Base-by-base conservation (phyloP, 2,888 invertebrate genomes). In the Serripes groenlandicus region DNA sequence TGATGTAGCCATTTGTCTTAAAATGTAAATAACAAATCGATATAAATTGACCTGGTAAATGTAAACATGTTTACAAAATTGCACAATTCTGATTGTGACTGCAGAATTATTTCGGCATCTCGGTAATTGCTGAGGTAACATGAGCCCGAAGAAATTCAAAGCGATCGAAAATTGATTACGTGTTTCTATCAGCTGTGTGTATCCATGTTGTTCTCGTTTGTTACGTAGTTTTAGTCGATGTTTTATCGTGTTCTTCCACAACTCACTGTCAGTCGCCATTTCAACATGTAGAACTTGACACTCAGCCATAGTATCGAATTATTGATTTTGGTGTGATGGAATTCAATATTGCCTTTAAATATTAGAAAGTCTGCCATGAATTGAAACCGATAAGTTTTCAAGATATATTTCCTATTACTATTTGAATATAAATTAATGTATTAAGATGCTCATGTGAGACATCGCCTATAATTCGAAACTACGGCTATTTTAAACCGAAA, bases 101-200 rank as follows among this genome's bases (percentile, higher is more conserved):
- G n/a, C n/a, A n/a, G n/a, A n/a, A n/a, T n/a, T n/a, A n/a, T n/a
- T n/a, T n/a, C n/a, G n/a, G n/a, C n/a, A n/a, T n/a, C n/a, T n/a
- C n/a, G n/a, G n/a, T n/a, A n/a, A n/a, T n/a, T n/a, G n/a, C n/a
- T n/a, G n/a, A n/a, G n/a, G n/a, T n/a, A n/a, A n/a, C n/a, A n/a
- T n/a, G n/a, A n/a, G n/a, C n/a, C n/a, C n/a, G n/a, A n/a, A n/a
- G n/a, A n/a, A n/a, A n/a, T n/a, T n/a, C 42, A 11, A 42, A 42
- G 18, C 42, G 42, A 42, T 42, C 18, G 28, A 54, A 49, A 28
- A 30, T 34, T 60, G 90, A 90, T 85, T 85, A 93, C 93, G 91
- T 30, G 92, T 87, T 74, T 91, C 88, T 52, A 93, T 92, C 15
- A 93, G 78, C 30, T 80, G 78, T 64, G 88, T 83, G 81, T 89